Evolutionary conservation across 2,797 vertebrate genomes (phyloP).

Genomic region (Enteromius afrohamiltoni): DNA sequence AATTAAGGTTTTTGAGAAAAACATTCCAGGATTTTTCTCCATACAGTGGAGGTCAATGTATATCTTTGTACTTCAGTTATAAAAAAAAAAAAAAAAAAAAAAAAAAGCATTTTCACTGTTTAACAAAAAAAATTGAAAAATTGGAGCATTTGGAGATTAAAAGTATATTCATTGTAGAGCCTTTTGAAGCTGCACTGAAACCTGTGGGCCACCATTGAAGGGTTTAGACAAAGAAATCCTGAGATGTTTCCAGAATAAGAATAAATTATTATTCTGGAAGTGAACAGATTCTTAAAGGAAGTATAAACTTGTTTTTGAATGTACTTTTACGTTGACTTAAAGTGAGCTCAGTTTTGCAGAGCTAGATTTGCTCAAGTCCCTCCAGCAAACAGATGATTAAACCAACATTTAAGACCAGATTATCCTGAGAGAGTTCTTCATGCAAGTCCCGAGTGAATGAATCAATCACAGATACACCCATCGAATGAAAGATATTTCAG

Average conservation of each 20-base stretch:
- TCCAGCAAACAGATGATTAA: not conserved
- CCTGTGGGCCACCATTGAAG: not conserved
- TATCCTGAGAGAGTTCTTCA: not conserved
- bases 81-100: too few species aligned
- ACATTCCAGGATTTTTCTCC: too few species aligned
- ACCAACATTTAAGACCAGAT: not conserved
- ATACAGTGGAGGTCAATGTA: not conserved
- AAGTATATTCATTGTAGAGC: not conserved
- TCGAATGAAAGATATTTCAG: conserved; percentile 10
- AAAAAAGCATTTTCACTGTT: too few species aligned
- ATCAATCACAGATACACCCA: not conserved
- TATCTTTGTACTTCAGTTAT: not conserved
- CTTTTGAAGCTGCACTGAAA: not conserved
- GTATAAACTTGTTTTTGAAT: not conserved
- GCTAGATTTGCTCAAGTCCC: not conserved
- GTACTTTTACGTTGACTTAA: not conserved
- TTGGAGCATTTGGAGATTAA: too few species aligned
- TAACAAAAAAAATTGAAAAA: too few species aligned
- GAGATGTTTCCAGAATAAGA: not conserved
- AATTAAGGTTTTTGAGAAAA: too few species aligned
- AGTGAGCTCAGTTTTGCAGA: not conserved
- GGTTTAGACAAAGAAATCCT: not conserved
- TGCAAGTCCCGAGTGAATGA: not conserved
- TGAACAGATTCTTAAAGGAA: not conserved
- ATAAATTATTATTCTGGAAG: not conserved